Evolutionary conservation across 2,797 vertebrate species (phyloP), one percentile per base, ranked within the genome.

Genomic region (Hirundo rustica): DNA sequence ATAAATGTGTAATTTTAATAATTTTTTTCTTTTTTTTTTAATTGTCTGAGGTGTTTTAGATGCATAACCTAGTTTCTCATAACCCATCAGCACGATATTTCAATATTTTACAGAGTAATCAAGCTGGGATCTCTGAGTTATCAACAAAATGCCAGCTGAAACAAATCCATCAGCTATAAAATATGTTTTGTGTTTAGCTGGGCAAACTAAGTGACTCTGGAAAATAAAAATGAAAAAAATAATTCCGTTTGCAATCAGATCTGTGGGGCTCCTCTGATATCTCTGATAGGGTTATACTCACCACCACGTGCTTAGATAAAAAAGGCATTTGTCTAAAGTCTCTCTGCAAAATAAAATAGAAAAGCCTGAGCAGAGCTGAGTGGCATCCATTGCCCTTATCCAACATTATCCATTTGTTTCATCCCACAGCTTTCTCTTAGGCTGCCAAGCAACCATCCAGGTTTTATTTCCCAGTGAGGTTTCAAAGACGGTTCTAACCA

Each of bases 101-200:
- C 84, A 85, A 29, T 74, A 84, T 89, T 91, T 82, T 77, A 79
- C 55, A 61, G 27, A 73, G 34, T n/a, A 66, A 88, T 79, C 62
- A 95, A 55, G 12, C 20, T 57, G 55, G 3, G 58, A 85, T 64
- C 64, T 87, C 79, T 1, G 23, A 85, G 11, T 79, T 94, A 76
- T 42, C 71, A 90, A 48, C 11, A 54, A 92, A 95, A 79, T 47
- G 48, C n/a, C 64, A 92, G 65, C 53, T 91, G 84, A 91, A 89
- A 82, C 21, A 67, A 87, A 91, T 87, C 74, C 67, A 95, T 67
- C 42, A 57, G 29, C 60, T 89, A 47, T 89, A 85, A 94, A 93
- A 71, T 44, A 16, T 21, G 16, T 9, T 82, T 78, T 76, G 15
- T 42, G 71, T 85, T 93, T 73, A 85, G 32, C 45, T 79, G 51